Evolutionary conservation across 2,888 invertebrate genomes (phyloP), one percentile per base, ranked within the genome.

Genomic region (Orthosia cruda): DNA sequence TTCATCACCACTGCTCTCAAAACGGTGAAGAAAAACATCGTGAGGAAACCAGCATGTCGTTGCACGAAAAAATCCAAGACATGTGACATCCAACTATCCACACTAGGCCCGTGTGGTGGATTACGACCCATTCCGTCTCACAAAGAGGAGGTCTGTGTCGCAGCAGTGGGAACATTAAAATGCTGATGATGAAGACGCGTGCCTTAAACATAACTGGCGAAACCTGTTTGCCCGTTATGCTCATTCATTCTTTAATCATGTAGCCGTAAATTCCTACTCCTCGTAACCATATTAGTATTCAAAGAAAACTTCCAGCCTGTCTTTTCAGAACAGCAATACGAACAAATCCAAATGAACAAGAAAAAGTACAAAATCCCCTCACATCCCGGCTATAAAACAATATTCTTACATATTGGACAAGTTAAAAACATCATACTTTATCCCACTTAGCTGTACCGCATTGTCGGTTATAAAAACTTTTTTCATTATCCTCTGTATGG

Each of bases 381-480:
- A 83, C 59, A 84, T 72, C 65, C 47, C 49, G 23, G 68, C 73
- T 76, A 77, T 84, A 82, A 86, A 87, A 84, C 82, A 86, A 85
- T 85, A 73, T 84, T 77, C 79, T 69, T 79, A 79, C 75, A 85
- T 84, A 85, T 88, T 85, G 85, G 77, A 82, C 73, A 87, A 86
- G 86, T 88, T 84, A 81, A 87, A 87, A 84, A 84, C 84, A 88
- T 86, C 80, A 83, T 79, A 83, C 83, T 88, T 83, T 85, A 85
- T 81, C 49, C 83, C 75, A 82, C 86, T 84, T 77, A 86, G 75
- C 59, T 67, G 87, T 88, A 87, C 88, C 90, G 91, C 91, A 94
- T 93, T 93, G 93, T 91, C 87, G 89, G 94, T 92, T 93, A 94
- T 95, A 95, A 95, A 95, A 96, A 95, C 95, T 95, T 96, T 95